These are phyloP conservation scores for Nomada fucata DNA, from an alignment of 2,888 invertebrate species.

Conservation along the genomic window DNA sequence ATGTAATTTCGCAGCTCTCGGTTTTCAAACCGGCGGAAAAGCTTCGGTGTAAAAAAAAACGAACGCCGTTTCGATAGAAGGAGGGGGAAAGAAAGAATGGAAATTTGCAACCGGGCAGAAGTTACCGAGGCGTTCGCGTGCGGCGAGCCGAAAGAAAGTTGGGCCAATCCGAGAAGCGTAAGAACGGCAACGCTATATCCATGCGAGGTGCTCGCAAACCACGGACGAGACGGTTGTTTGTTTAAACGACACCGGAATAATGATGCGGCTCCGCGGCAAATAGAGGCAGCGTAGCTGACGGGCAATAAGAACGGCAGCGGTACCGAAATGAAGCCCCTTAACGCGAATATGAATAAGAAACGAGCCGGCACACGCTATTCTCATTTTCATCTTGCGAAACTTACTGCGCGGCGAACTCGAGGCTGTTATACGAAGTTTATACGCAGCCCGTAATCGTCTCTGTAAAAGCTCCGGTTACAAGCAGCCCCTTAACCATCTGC, in stretches of 20 bases:
- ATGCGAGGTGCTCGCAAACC: not conserved
- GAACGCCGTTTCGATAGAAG: too few relatives aligned
- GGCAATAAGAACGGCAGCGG: conserved; percentile 51
- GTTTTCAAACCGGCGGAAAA: too few relatives aligned
- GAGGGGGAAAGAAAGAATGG: too few relatives aligned
- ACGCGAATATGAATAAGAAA: conserved; percentile 67
- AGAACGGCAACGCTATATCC: conserved; percentile 4
- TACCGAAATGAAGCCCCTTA: conserved; percentile 55
- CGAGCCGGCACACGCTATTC: conserved; percentile 61
- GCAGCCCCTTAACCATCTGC: conserved; percentile 56
- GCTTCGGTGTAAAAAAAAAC: too few relatives aligned
- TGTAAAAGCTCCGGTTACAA: conserved; percentile 59
- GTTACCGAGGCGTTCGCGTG: too few relatives aligned
- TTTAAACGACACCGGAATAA: conserved; percentile 49
- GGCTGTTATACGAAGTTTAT: conserved; percentile 65
- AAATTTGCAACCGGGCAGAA: too few relatives aligned
- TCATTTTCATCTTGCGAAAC: conserved; percentile 62
- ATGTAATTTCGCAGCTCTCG: conserved; percentile 4
- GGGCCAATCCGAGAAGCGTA: conserved; percentile 26
- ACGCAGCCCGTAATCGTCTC: conserved; percentile 59
- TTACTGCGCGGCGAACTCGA: conserved; percentile 57
- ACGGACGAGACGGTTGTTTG: conserved; percentile 53
- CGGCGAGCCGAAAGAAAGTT: not conserved
- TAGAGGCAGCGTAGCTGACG: conserved; percentile 42
- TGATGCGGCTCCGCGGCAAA: conserved; percentile 34